A percentile compares a stretch with the other conserved stretches of the same genome.
These are phyloP conservation scores for Campylorhamphus procurvoides DNA, from an alignment of 2,113 vertebrate species.

Conservation along the genomic window DNA sequence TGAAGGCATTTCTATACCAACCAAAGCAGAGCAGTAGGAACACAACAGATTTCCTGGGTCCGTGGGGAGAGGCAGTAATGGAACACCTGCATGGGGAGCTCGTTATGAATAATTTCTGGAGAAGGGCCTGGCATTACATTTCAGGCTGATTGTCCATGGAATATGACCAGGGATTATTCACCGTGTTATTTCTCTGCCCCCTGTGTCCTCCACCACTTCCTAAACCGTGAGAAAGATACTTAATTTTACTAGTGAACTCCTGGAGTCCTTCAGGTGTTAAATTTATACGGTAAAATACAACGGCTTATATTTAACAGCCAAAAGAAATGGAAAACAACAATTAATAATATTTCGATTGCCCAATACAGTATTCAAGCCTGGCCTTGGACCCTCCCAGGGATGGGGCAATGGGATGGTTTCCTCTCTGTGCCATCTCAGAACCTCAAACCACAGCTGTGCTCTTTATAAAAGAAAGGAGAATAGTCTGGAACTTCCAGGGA, in stretches of 20 bases:
- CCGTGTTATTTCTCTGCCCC: neutral
- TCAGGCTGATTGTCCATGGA: constrained; percentile 30
- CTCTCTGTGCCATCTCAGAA: neutral
- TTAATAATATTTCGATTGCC: neutral
- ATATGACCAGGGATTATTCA: constrained; percentile 2
- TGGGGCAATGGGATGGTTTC: neutral
- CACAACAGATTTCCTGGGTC: neutral
- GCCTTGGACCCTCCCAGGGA: neutral
- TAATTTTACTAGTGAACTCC: neutral
- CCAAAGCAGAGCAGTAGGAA: neutral
- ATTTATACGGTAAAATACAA: neutral
- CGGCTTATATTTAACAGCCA: neutral
- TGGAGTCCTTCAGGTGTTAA: neutral
- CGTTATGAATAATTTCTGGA: constrained; percentile 62
- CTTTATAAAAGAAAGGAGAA: neutral
- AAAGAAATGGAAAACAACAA: neutral
- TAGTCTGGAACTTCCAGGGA: neutral
- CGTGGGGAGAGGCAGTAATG: neutral
- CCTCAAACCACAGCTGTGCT: rapidly evolving
- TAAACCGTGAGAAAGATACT: neutral
- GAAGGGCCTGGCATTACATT: constrained; percentile 23
- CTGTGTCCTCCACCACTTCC: neutral
- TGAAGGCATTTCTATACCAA: constrained; percentile 10
- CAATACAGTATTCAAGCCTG: neutral
- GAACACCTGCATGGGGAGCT: neutral